Conservation (phyloP, 2,888 invertebrate species). For the Eristalinus sepulchralis region DNA sequence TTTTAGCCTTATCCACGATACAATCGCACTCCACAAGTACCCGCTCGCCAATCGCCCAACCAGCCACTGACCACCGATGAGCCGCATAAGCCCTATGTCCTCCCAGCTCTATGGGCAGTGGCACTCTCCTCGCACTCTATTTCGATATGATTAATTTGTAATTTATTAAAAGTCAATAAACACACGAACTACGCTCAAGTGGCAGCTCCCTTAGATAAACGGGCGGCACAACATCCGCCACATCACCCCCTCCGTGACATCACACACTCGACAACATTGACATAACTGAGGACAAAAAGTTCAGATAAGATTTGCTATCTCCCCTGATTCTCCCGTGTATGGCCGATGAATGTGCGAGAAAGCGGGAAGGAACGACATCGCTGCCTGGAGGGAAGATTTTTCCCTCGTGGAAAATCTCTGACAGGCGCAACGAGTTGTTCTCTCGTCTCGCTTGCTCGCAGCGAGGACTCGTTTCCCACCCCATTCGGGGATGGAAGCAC, state of each 20-base stretch:
- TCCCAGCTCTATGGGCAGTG: conserved; percentile 4
- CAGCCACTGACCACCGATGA: background rate
- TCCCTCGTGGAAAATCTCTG: background rate
- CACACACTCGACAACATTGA: conserved; percentile 38
- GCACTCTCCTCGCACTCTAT: conserved; percentile 41
- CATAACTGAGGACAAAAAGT: conserved; percentile 44
- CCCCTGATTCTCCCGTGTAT: background rate
- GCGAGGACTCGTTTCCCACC: conserved; percentile 38
- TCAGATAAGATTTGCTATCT: conserved; percentile 3
- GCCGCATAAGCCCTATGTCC: conserved; percentile 15
- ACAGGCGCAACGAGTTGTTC: conserved; percentile 36
- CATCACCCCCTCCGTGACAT: background rate
- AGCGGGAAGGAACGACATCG: background rate
- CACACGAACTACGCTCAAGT: conserved; percentile 48
- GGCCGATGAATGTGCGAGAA: conserved; percentile 26
- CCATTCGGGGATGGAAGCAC: conserved; percentile 29
- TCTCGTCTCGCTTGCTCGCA: conserved; percentile 16
- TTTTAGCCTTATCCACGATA: background rate
- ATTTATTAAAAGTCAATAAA: conserved; percentile 67
- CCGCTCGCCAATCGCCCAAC: background rate
- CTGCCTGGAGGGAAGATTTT: background rate
- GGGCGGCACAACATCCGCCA: background rate
- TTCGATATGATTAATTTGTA: conserved; percentile 66
- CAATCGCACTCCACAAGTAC: background rate
- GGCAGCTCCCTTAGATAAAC: conserved; percentile 54